These are phyloP conservation scores for Drosophila eohydei DNA, from an alignment of 2,888 invertebrate species.

Conservation along the genomic window DNA sequence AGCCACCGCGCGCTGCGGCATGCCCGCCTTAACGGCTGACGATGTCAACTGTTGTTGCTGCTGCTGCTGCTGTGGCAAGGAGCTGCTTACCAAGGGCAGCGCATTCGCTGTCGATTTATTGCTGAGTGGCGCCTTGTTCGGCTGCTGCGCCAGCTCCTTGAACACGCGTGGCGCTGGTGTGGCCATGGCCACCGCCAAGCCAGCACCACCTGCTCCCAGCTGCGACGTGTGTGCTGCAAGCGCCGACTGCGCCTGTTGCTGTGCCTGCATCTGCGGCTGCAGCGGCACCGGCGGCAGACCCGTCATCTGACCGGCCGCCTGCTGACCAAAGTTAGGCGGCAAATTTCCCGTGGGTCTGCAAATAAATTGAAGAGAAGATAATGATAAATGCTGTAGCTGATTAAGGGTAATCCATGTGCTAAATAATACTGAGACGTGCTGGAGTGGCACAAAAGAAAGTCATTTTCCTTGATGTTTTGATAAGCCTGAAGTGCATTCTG, in stretches of 20 bases:
- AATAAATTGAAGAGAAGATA: slow-evolving; percentile 10
- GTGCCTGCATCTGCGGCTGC: slow-evolving; percentile 46
- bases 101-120: slow-evolving; percentile 16
- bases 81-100: slow-evolving; percentile 39
- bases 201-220: slow-evolving; percentile 64
- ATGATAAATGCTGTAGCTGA: not conserved
- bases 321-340: slow-evolving; percentile 78
- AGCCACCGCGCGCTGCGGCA: slow-evolving; percentile 83
- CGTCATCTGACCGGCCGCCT: slow-evolving; percentile 65
- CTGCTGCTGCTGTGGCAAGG: slow-evolving; percentile 49
- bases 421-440: no score
- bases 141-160: slow-evolving; percentile 84
- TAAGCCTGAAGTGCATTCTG: no score
- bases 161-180: slow-evolving; percentile 83
- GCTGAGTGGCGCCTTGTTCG: slow-evolving; percentile 48
- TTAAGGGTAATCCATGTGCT: not conserved
- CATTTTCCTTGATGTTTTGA: no score
- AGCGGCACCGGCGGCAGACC: slow-evolving; percentile 65
- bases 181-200: slow-evolving; percentile 83
- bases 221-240: slow-evolving; percentile 48
- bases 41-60: slow-evolving; percentile 44
- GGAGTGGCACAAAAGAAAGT: no score
- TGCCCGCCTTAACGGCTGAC: slow-evolving; percentile 60
- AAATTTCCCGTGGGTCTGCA: slow-evolving; percentile 86
- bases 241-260: slow-evolving; percentile 41